Conservation (phyloP, 2,113 vertebrate genomes). For the Cottus gobio region DNA sequence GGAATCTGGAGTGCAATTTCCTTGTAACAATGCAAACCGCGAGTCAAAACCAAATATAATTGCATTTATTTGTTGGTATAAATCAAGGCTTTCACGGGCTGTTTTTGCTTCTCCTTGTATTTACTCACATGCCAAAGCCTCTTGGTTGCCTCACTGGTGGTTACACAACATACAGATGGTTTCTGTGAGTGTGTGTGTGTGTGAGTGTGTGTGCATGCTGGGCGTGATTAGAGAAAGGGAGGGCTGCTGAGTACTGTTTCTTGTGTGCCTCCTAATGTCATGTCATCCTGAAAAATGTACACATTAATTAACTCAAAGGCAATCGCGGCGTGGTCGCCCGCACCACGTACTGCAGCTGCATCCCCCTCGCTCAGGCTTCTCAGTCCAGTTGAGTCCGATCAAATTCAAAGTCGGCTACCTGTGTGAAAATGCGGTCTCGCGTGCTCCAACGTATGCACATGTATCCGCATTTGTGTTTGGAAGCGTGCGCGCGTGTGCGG, state of each 20-base stretch:
- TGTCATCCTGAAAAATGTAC: constrained; percentile 70
- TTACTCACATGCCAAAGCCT: constrained; percentile 50
- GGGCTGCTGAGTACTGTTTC: constrained; percentile 56
- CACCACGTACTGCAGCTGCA: constrained; percentile 18
- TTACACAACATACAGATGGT: constrained; percentile 77
- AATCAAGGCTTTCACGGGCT: constrained; percentile 3
- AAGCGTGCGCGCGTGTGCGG: neutral
- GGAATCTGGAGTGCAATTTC: constrained; percentile 23
- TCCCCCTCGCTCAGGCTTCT: constrained; percentile 24
- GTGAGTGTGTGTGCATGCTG: constrained; percentile 5
- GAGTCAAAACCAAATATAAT: constrained; percentile 47
- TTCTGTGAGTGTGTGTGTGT: constrained; percentile 37
- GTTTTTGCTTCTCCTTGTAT: constrained; percentile 47
- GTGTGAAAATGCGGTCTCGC: constrained; percentile 42
- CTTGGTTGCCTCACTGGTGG: constrained; percentile 46
- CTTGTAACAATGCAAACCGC: constrained; percentile 30
- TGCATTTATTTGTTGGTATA: constrained; percentile 28
- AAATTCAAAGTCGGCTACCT: constrained; percentile 47
- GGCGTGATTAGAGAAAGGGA: constrained; percentile 22
- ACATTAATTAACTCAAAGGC: constrained; percentile 73
- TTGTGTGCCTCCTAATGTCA: constrained; percentile 56
- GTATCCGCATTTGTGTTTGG: constrained; percentile 39
- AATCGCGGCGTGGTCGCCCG: constrained; percentile 21
- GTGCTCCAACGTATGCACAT: constrained; percentile 50
- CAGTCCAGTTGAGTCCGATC: constrained; percentile 65